Evolutionary conservation across 1,140 invertebrate genomes (phyloP).

Genomic region (Sarcophaga bullata): DNA sequence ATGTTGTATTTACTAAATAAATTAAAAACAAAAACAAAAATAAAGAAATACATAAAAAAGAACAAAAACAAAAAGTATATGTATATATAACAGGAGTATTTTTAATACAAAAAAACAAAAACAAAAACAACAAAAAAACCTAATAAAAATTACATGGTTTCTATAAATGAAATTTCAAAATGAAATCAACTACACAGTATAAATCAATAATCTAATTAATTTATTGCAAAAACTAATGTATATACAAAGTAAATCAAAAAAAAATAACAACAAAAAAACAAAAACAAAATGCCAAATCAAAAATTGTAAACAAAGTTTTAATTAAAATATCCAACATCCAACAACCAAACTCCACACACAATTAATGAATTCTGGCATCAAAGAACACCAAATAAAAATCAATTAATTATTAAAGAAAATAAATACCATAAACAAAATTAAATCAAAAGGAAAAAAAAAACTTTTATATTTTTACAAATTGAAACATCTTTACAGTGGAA

Average conservation of each 20-base stretch:
- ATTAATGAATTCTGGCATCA: not conserved
- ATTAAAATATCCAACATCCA: not conserved
- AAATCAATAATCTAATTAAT: not conserved
- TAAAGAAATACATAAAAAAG: not conserved
- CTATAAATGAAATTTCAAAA: constrained; percentile 5
- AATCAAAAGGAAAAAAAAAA: not conserved
- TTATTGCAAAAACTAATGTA: not conserved
- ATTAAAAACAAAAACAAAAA: not conserved
- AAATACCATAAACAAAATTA: not conserved
- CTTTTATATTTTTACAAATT: not conserved
- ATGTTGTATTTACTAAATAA: not conserved
- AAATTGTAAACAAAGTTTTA: not conserved
- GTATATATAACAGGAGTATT: too few species aligned
- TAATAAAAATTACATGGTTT: not conserved
- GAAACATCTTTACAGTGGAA: too few species aligned
- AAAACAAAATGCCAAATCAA: not conserved
- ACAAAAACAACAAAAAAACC: too few species aligned
- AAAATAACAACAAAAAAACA: too few species aligned
- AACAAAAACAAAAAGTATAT: not conserved
- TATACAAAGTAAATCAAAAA: not conserved
- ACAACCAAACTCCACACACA: not conserved
- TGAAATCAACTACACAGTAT: not conserved
- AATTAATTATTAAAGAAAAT: not conserved
- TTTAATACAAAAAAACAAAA: not conserved
- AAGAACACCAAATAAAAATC: not conserved